A percentile compares a stretch with the other conserved stretches of the same genome.
Evolutionary conservation across 1,140 invertebrate genomes (phyloP).

Genomic region (Parasteatoda tepidariorum): DNA sequence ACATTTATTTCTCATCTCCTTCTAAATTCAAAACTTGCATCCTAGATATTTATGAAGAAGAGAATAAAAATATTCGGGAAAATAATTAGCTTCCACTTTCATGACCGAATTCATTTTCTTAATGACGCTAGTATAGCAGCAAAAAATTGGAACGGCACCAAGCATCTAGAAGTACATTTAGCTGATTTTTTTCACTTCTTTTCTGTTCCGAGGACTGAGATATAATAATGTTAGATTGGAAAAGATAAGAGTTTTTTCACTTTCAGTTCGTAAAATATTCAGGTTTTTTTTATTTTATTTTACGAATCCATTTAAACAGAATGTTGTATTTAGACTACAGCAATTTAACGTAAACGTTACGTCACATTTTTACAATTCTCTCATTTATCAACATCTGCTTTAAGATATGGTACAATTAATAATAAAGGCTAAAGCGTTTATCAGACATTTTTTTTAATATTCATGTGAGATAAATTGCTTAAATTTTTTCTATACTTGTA

Average conservation of each 20-base stretch:
- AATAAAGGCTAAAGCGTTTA: background rate
- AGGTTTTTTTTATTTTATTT: background rate
- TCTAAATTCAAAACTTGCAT: too few relatives aligned
- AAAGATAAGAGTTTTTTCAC: conserved; percentile 26
- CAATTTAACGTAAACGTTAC: conserved; percentile 14
- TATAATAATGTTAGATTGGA: background rate
- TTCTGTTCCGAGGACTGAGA: background rate
- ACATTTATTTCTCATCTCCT: too few relatives aligned
- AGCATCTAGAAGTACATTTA: conserved; percentile 16
- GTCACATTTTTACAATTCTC: background rate
- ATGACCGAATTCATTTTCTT: background rate
- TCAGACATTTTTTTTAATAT: too few relatives aligned
- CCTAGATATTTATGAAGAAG: too few relatives aligned
- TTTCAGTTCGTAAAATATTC: background rate
- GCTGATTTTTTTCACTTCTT: background rate
- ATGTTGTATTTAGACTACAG: conserved; percentile 1
- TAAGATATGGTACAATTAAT: background rate
- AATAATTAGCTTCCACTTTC: background rate
- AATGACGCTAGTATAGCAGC: background rate
- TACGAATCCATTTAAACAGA: background rate
- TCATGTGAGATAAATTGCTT: too few relatives aligned
- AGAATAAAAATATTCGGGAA: background rate
- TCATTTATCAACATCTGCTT: conserved; percentile 4
- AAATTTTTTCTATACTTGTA: too few relatives aligned
- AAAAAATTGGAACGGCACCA: conserved; percentile 10